Evolutionary conservation across 2,888 invertebrate species (phyloP).

Genomic region (Melinopterus prodromus): DNA sequence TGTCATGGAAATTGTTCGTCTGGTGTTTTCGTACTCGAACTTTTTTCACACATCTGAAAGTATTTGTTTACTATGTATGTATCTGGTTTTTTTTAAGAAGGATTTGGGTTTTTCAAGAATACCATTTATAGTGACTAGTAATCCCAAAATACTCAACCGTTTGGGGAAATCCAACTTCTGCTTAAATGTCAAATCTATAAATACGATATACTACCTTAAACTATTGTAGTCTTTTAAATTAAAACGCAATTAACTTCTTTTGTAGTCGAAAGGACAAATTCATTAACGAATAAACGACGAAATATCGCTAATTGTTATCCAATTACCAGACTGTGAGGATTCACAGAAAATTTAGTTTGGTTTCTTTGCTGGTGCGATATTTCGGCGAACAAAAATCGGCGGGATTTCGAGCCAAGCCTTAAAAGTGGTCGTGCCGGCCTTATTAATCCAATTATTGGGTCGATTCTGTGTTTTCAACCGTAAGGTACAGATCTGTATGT

Average conservation of each 20-base stretch:
- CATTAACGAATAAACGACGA: neutral
- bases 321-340: neutral
- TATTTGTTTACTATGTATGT: too few species aligned
- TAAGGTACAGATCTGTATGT: too few species aligned
- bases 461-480: too few species aligned
- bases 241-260: neutral
- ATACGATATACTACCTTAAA: too few species aligned
- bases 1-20: neutral
- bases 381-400: neutral
- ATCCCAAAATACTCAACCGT: too few species aligned
- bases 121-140: too few species aligned
- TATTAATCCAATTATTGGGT: constrained; percentile 4
- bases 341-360: neutral
- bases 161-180: too few species aligned
- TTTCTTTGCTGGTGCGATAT: neutral
- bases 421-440: neutral
- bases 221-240: too few species aligned
- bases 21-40: neutral
- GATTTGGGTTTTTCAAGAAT: too few species aligned
- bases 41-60: too few species aligned
- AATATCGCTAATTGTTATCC: neutral
- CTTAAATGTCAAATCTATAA: too few species aligned
- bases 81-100: too few species aligned
- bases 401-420: neutral
- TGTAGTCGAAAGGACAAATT: neutral